Evolutionary conservation across 2,888 invertebrate genomes (phyloP).

Genomic region (Calameuta filiformis): DNA sequence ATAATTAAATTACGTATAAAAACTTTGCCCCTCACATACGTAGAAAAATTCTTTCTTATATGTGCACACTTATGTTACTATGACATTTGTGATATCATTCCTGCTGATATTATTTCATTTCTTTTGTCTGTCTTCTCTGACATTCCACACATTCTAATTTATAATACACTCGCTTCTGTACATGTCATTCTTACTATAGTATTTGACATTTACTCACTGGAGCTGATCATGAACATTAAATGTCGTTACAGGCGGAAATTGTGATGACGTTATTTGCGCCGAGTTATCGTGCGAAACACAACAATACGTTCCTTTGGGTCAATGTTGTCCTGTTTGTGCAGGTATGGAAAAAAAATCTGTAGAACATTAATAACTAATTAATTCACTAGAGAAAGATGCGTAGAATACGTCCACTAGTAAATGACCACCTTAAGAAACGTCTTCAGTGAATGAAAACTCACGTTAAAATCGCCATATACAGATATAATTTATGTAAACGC

Average conservation of each 20-base stretch:
- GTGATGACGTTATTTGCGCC: conserved; percentile 67
- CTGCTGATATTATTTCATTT: not conserved
- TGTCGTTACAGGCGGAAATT: conserved; percentile 56
- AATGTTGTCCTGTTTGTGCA: conserved; percentile 66
- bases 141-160: not conserved
- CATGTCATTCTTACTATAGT: too few species aligned
- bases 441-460: not conserved
- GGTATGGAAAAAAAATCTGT: conserved; percentile 38
- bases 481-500: too few species aligned
- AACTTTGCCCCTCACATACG: not conserved
- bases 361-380: not conserved
- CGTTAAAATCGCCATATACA: too few species aligned
- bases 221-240: conserved; percentile 5
- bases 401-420: not conserved
- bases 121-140: not conserved
- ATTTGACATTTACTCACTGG: not conserved
- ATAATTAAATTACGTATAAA: not conserved
- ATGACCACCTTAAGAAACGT: not conserved
- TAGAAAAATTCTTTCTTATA: not conserved
- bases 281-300: conserved; percentile 59
- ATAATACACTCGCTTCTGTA: not conserved
- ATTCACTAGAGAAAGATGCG: not conserved
- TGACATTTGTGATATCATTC: not conserved
- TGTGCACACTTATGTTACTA: not conserved
- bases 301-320: conserved; percentile 65